Percentiles rank a stretch among this genome's conserved stretches.
Evolutionary conservation across 1,140 invertebrate genomes (phyloP).

Genomic region (Solenopsis fugax): DNA sequence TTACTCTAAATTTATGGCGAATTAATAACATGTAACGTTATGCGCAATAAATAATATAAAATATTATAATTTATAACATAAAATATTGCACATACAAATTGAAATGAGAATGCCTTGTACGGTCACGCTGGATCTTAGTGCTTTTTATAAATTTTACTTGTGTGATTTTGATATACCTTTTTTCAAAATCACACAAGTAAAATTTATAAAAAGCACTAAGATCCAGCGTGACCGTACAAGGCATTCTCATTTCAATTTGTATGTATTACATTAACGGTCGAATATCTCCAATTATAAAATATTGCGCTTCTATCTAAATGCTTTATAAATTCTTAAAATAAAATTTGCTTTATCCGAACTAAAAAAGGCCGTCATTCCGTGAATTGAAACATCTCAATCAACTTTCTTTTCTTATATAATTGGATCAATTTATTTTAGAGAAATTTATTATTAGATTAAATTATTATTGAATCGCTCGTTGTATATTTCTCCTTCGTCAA

Average conservation of each 20-base stretch:
- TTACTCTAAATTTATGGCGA: neutral
- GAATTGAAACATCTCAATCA: neutral
- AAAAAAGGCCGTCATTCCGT: neutral
- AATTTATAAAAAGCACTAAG: no score
- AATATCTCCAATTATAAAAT: no score
- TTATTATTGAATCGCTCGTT: neutral
- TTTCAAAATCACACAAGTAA: no score
- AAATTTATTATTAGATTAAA: constrained; percentile 26
- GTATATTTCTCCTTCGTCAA: neutral
- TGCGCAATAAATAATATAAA: neutral
- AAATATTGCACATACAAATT: no score
- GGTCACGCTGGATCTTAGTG: no score
- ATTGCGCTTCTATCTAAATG: neutral
- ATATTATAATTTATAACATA: no score
- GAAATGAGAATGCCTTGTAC: no score
- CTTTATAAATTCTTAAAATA: neutral
- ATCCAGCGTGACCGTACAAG: no score
- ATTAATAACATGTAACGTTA: neutral
- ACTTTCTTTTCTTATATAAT: constrained; percentile 12
- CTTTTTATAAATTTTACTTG: no score
- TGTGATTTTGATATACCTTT: no score
- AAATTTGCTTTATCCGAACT: neutral
- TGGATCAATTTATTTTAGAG: constrained; percentile 1
- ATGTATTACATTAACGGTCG: no score
- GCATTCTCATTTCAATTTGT: no score